phyloP scores from a whole-genome alignment of 2,888 invertebrate species.

The Latrodectus hesperus region DNA sequence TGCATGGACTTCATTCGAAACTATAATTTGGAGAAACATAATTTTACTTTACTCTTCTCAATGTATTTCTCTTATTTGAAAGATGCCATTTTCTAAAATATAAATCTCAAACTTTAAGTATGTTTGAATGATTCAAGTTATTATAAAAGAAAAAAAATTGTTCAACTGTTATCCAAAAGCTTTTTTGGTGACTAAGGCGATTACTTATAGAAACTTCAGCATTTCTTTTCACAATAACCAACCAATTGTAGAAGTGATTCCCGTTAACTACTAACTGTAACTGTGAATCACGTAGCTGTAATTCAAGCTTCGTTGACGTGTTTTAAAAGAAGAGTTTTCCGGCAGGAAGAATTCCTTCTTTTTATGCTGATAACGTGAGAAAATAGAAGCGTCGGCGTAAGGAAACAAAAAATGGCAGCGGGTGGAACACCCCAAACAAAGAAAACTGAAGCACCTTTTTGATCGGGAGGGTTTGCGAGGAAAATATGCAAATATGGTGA shows the following conservation, averaged over 20 bases:
- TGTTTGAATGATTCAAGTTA: too few species aligned
- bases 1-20: too few species aligned
- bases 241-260: neutral
- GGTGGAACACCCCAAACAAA: neutral
- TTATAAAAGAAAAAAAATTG: too few species aligned
- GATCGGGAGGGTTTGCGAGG: neutral
- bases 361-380: too few species aligned
- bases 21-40: too few species aligned
- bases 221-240: neutral
- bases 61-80: too few species aligned
- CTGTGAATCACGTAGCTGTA: neutral
- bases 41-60: too few species aligned
- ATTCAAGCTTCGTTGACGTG: neutral
- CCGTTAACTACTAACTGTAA: neutral
- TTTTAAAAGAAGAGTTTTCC: neutral
- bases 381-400: too few species aligned
- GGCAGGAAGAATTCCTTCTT: neutral
- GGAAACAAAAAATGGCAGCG: neutral
- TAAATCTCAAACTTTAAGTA: too few species aligned
- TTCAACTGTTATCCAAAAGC: too few species aligned
- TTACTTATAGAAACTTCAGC: neutral
- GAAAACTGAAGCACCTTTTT: neutral
- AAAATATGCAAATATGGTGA: neutral
- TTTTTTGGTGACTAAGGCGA: neutral
- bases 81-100: too few species aligned